These are phyloP conservation scores for Drosophila atroscutellata DNA, from an alignment of 2,888 invertebrate species.

Conservation along the genomic window DNA sequence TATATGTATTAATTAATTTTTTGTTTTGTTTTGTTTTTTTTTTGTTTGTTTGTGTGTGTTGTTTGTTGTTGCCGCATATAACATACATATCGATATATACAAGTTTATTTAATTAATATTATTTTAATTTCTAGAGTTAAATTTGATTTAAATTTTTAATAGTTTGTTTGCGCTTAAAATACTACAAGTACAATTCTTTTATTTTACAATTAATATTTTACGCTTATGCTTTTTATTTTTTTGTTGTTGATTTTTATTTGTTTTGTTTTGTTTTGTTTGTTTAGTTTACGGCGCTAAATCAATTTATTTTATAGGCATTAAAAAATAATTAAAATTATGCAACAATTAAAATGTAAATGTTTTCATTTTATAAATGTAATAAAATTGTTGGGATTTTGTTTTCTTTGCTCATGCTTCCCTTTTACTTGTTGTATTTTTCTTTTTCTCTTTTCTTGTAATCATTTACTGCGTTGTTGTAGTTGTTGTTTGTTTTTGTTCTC, in stretches of 20 bases:
- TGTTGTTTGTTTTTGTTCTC: constrained; percentile 35
- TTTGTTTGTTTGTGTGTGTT: constrained; percentile 56
- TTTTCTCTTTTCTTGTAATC: constrained; percentile 39
- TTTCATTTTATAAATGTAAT: constrained; percentile 81
- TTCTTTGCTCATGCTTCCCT: constrained; percentile 55
- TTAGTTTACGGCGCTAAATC: constrained; percentile 65
- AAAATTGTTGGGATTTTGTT: constrained; percentile 78
- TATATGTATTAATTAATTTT: constrained; percentile 68
- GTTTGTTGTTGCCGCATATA: constrained; percentile 70
- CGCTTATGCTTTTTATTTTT: constrained; percentile 21
- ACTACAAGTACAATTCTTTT: constrained; percentile 52
- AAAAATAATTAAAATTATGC: constrained; percentile 82
- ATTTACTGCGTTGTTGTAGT: constrained; percentile 49
- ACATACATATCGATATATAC: constrained; percentile 70
- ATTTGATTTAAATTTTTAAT: constrained; percentile 80
- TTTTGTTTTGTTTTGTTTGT: constrained; percentile 42
- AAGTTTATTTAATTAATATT: constrained; percentile 45
- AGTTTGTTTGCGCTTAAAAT: constrained; percentile 71
- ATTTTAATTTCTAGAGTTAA: constrained; percentile 65
- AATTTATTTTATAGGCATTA: constrained; percentile 65
- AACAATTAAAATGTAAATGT: constrained; percentile 81
- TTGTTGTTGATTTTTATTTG: constrained; percentile 48
- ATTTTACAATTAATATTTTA: constrained; percentile 55
- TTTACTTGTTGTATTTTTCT: constrained; percentile 40
- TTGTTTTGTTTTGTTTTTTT: constrained; percentile 39